Percentiles rank a stretch among this genome's conserved stretches.
Conservation (phyloP, 2,113 vertebrate species). For the Neoarius graeffei region DNA sequence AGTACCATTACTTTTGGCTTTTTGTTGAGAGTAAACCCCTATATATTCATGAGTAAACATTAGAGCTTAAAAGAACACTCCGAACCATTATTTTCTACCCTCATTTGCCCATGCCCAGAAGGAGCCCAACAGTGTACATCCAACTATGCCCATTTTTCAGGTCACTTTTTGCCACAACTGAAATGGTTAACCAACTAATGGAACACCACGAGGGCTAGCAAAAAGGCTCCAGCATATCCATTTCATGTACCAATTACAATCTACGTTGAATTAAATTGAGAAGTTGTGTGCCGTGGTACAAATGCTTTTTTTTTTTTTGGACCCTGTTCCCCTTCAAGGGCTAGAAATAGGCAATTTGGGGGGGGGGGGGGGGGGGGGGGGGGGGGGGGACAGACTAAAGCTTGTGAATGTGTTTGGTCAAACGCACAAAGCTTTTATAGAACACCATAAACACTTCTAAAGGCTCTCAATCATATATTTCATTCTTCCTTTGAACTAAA, state of each 20-base stretch:
- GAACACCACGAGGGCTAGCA: not conserved
- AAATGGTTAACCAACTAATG: not conserved
- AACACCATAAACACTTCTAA: constrained; percentile 46
- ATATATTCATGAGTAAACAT: constrained; percentile 52
- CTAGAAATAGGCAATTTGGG: constrained; percentile 8
- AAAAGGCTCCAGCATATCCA: not conserved
- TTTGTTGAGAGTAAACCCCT: constrained; percentile 52
- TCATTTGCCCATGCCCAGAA: constrained; percentile 29
- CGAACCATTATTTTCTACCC: constrained; percentile 23
- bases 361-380: constrained; percentile 17
- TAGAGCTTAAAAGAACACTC: constrained; percentile 40
- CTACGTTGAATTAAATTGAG: not conserved
- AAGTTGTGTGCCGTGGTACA: not conserved
- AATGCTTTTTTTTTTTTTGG: constrained; percentile 1
- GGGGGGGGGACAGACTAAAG: constrained; percentile 37
- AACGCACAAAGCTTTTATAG: constrained; percentile 54
- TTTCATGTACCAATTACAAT: constrained; percentile 1
- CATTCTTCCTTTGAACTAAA: constrained; percentile 25
- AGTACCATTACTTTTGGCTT: constrained; percentile 81
- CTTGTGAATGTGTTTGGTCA: constrained; percentile 54
- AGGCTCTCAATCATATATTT: constrained; percentile 34
- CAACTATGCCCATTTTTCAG: not conserved
- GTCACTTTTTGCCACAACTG: not conserved
- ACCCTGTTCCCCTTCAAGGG: constrained; percentile 32
- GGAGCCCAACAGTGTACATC: not conserved